Evolutionary conservation across 1,140 invertebrate species (phyloP).

Genomic region (Leptestheria dahalacensis): DNA sequence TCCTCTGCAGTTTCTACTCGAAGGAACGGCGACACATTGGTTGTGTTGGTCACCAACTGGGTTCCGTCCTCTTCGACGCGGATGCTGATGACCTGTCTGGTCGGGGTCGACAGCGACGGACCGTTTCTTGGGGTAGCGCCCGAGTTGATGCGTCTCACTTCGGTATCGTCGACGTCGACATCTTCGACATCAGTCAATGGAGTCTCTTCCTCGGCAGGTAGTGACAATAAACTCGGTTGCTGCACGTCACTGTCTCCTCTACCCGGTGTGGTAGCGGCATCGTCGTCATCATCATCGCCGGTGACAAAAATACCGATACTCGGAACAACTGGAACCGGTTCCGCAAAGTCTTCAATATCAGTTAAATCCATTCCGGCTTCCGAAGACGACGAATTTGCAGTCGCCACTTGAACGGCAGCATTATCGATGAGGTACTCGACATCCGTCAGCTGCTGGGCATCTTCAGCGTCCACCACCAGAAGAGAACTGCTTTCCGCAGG

Average conservation of each 20-base stretch:
- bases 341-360: not conserved
- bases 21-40: not conserved
- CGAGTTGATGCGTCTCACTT: constrained; percentile 19
- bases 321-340: not conserved
- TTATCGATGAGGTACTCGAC: constrained; percentile 4
- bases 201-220: not conserved
- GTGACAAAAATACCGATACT: not conserved
- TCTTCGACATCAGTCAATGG: constrained; percentile 28
- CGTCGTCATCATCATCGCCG: not conserved
- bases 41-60: constrained; percentile 6
- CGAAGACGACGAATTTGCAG: not conserved
- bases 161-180: constrained; percentile 24
- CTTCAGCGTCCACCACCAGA: constrained; percentile 13
- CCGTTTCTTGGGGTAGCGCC: constrained; percentile 8
- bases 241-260: not conserved
- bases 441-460: constrained; percentile 4
- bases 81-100: constrained; percentile 3
- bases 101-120: not conserved
- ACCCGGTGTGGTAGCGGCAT: not conserved
- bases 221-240: not conserved
- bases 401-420: not conserved
- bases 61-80: constrained; percentile 15
- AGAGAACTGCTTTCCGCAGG: not conserved
- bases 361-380: not conserved
- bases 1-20: constrained; percentile 19